Conservation (phyloP, 2,797 vertebrate genomes). For the Staurois parvus region DNA sequence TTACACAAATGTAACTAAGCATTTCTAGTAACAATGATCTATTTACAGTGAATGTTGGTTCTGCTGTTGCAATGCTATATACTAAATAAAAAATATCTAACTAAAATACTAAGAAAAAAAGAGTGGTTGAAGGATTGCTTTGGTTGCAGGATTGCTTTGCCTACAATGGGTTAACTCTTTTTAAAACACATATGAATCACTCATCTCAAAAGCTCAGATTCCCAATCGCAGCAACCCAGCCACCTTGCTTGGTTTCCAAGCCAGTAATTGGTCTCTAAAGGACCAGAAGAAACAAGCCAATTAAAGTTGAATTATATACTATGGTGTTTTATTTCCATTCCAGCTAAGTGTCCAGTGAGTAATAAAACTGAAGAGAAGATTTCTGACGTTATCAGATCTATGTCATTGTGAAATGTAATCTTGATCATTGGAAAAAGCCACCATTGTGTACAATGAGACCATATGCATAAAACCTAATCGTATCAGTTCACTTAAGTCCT, state of each 20-base stretch:
- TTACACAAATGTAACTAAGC: too few relatives aligned
- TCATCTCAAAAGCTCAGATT: slow-evolving; percentile 52
- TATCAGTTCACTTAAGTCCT: too few relatives aligned
- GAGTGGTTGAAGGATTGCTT: not conserved
- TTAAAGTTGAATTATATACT: slow-evolving; percentile 60
- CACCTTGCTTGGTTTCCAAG: slow-evolving; percentile 56
- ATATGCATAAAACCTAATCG: not conserved
- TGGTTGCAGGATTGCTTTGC: not conserved
- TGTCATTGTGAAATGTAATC: not conserved
- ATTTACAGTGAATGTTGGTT: too few relatives aligned
- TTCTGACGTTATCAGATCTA: not conserved
- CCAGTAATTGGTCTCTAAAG: slow-evolving; percentile 73
- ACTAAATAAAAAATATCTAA: too few relatives aligned
- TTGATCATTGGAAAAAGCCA: not conserved
- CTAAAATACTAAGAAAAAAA: too few relatives aligned
- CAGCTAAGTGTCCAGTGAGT: slow-evolving; percentile 21
- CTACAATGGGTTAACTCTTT: slow-evolving; percentile 42
- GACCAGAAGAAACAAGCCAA: slow-evolving; percentile 46
- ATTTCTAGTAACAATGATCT: too few relatives aligned
- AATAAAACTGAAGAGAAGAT: not conserved
- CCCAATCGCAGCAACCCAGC: slow-evolving; percentile 68
- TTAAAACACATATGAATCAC: not conserved
- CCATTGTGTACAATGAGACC: not conserved
- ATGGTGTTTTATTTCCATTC: slow-evolving; percentile 64
- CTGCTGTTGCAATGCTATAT: too few relatives aligned